Evolutionary conservation across 2,888 invertebrate genomes (phyloP), one percentile per base, ranked within the genome.

Genomic region (Lasioglossum marginatum): DNA sequence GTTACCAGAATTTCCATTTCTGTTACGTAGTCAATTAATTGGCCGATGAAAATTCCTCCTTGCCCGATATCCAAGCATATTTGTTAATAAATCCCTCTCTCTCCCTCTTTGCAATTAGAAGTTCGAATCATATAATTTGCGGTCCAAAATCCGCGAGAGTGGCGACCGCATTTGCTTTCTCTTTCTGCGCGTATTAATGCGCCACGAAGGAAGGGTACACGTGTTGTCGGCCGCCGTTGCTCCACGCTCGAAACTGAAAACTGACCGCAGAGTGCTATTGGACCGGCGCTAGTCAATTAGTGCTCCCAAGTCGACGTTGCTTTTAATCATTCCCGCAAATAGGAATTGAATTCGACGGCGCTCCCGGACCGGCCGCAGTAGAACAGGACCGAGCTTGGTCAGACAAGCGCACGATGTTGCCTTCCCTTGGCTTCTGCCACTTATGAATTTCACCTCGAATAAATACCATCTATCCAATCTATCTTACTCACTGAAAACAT

Each of bases 301-400:
- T 31, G 37, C n/a, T 12, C 19, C 23, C 8, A 43, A 31, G 40
- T 79, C 31, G 45, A 63, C 34, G n/a, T 27, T 73, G 45, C 45
- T 66, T 48, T 79, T 66, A 37, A 66, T 80, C 31, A 31, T 52
- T 68, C 75, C 8, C 31, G 19, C 31, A 57, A 78, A 78, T 23
- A 37, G 16, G 34, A 68, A 48, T 68, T 8, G 48, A 45, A 43
- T 48, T 52, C 14, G 8, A 16, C 40, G 31, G 23, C 19, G 45
- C 14, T 31, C n/a, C 4, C 31, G 68, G 1, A n/a, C 16, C 4
- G 34, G 6, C 8, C 68, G 19, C 10, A 52, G 68, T 68, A 70
- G 77, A 77, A 70, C 37, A 31, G 37, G 37, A 23, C n/a, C 31
- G 6, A 12, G 37, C 4, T 37, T 77, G 66, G 77, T 68, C 48